Percentiles rank a stretch among this genome's conserved stretches.
These are phyloP conservation scores for Centruroides vittatus DNA, from an alignment of 1,140 invertebrate species.

Conservation along the genomic window DNA sequence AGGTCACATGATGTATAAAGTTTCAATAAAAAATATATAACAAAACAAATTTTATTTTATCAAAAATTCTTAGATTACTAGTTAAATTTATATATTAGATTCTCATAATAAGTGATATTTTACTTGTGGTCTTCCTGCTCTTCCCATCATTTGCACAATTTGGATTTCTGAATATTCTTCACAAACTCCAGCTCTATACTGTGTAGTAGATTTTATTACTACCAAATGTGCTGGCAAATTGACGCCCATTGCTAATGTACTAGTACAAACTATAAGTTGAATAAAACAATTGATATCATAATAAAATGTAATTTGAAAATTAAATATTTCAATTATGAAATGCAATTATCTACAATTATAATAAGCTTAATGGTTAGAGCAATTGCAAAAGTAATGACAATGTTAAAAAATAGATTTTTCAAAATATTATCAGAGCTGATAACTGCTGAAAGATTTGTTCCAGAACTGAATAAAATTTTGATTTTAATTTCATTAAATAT, in stretches of 20 bases:
- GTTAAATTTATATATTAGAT: not conserved
- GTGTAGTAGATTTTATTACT: conserved; percentile 62
- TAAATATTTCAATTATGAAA: not conserved
- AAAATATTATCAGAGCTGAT: no score
- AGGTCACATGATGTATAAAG: no score
- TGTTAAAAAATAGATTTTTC: no score
- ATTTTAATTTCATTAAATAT: no score
- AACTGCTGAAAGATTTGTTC: no score
- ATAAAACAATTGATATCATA: not conserved
- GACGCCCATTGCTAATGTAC: conserved; percentile 62
- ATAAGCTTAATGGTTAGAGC: no score
- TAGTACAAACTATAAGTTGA: conserved; percentile 38
- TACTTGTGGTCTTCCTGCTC: conserved; percentile 59
- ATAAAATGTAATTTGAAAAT: not conserved
- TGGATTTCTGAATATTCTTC: conserved; percentile 55
- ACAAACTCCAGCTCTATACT: conserved; percentile 48
- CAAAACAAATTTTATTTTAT: no score
- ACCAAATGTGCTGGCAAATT: conserved; percentile 69
- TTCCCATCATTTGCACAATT: conserved; percentile 67
- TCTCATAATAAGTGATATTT: not conserved
- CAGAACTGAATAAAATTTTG: no score
- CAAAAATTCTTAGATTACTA: no score
- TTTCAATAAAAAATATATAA: no score
- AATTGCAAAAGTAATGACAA: no score
- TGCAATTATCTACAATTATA: not conserved